Evolutionary conservation across 2,113 vertebrate species (phyloP).

Genomic region (Physeter macrocephalus): DNA sequence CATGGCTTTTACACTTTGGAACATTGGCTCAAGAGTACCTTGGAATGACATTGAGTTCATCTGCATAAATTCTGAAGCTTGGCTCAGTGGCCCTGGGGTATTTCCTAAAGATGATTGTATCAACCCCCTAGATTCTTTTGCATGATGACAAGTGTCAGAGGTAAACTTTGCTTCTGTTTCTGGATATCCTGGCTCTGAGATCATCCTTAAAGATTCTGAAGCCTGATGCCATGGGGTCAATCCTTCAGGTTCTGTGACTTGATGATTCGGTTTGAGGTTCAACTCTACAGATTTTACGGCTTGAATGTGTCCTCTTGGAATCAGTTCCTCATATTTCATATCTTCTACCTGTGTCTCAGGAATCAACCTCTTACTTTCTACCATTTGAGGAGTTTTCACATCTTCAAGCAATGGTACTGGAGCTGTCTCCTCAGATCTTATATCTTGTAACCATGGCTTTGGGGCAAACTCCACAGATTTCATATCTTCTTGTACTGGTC

Average conservation of each 20-base stretch:
- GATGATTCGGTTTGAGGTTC: neutral
- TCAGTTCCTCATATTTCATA: neutral
- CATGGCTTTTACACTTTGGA: neutral
- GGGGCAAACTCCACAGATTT: neutral
- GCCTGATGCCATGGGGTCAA: neutral
- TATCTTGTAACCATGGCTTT: conserved; percentile 10
- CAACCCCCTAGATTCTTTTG: neutral
- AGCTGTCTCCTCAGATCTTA: neutral
- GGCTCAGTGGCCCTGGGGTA: neutral
- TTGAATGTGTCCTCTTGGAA: neutral
- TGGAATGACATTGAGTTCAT: neutral
- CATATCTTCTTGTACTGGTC: neutral
- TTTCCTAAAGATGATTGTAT: conserved; percentile 2
- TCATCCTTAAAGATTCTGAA: conserved; percentile 1
- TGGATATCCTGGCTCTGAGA: neutral
- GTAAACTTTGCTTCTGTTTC: conserved; percentile 8
- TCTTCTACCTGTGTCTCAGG: neutral
- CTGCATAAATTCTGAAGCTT: conserved; percentile 26
- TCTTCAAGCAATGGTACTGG: neutral
- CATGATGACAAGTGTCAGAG: neutral
- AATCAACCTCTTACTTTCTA: neutral
- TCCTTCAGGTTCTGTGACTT: neutral
- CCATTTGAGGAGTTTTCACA: conserved; percentile 11
- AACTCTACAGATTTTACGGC: conserved; percentile 7
- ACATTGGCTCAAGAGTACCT: neutral